Percentiles rank a stretch among this genome's conserved stretches.
phyloP scores from a whole-genome alignment of 2,888 invertebrate species.

The Prionchulus punctatus region DNA sequence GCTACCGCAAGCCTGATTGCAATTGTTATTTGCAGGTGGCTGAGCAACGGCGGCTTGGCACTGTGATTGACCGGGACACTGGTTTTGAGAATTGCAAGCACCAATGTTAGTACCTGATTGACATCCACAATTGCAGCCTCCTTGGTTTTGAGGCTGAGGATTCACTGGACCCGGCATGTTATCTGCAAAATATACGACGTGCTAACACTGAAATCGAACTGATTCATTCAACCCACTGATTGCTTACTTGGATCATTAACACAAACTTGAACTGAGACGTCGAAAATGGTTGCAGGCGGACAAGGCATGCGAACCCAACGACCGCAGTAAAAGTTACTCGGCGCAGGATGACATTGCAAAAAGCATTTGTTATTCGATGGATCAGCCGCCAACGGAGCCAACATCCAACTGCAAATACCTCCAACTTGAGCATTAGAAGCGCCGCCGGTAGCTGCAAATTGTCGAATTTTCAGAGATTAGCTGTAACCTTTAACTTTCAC shows the following conservation, averaged over 20 bases:
- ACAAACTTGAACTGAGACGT: conserved; percentile 23
- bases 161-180: no score
- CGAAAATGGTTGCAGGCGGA: conserved; percentile 29
- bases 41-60: no score
- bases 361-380: conserved; percentile 22
- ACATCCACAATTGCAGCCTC: no score
- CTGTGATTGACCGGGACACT: no score
- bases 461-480: not conserved
- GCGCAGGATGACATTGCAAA: conserved; percentile 20
- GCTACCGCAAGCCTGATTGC: no score
- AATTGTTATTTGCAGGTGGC: no score
- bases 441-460: not conserved
- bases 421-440: conserved; percentile 23
- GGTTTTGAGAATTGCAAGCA: no score
- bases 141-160: no score
- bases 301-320: conserved; percentile 29
- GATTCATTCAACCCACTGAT: no score
- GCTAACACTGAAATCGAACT: no score
- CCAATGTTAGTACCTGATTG: no score
- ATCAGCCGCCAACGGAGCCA: conserved; percentile 28
- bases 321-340: conserved; percentile 28
- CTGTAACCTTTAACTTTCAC: not conserved
- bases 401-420: conserved; percentile 32
- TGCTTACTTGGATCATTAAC: conserved; percentile 20
- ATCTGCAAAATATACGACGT: no score